Evolutionary conservation across 2,113 vertebrate species (phyloP).

Genomic region (Petroica traversi): DNA sequence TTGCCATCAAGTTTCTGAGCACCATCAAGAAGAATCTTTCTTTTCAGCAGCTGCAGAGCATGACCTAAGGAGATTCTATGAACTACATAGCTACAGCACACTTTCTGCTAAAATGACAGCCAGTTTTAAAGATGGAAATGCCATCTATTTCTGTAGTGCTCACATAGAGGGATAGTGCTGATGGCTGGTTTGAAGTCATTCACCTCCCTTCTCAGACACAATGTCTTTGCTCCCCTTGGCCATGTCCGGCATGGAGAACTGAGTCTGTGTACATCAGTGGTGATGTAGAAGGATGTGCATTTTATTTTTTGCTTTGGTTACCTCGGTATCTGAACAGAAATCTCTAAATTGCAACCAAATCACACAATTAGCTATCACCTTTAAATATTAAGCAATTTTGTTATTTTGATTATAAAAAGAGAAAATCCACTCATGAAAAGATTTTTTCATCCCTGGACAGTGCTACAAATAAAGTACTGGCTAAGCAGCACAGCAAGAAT

Average conservation of each 20-base stretch:
- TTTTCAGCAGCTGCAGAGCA: neutral
- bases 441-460: neutral
- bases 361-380: neutral
- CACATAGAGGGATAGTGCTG: neutral
- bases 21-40: neutral
- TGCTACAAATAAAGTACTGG: neutral
- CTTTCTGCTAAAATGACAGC: neutral
- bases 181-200: neutral
- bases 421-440: neutral
- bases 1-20: neutral
- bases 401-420: neutral
- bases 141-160: neutral
- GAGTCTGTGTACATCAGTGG: fast-evolving
- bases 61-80: neutral
- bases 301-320: neutral
- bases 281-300: fast-evolving
- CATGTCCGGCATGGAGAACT: neutral
- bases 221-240: neutral
- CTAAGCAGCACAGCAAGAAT: neutral
- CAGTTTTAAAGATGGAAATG: neutral
- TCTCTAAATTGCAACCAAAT: neutral
- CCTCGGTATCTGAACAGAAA: neutral
- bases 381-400: neutral
- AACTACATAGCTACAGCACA: neutral
- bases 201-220: neutral